Conservation (phyloP, 2,888 invertebrate species). For the Brachynemurus nebulosus region DNA sequence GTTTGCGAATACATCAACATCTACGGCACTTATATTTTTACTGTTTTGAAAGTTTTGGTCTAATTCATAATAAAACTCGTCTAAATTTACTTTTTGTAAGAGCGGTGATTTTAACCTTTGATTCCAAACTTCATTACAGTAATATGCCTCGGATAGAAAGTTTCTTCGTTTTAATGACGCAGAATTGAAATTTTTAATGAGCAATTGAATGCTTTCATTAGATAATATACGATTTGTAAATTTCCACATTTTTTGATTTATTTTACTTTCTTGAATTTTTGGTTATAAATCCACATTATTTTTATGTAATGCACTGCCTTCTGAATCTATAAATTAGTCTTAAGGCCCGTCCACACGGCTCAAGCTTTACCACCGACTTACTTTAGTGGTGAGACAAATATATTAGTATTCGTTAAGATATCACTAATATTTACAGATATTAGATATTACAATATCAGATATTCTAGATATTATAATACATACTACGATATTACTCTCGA, state of each 20-base stretch:
- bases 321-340: too few species aligned
- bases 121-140: constrained; percentile 58
- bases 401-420: too few species aligned
- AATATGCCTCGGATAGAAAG: constrained; percentile 58
- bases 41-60: constrained; percentile 49
- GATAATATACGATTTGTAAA: not conserved
- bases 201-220: not conserved
- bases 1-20: constrained; percentile 73
- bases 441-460: too few species aligned
- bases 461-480: too few species aligned
- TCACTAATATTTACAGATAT: too few species aligned
- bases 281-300: not conserved
- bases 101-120: constrained; percentile 45
- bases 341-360: too few species aligned
- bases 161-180: constrained; percentile 25
- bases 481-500: too few species aligned
- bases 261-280: not conserved
- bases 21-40: constrained; percentile 56
- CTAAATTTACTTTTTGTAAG: constrained; percentile 43
- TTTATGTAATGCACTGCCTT: not conserved
- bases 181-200: not conserved
- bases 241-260: constrained; percentile 2
- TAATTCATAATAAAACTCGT: constrained; percentile 54
- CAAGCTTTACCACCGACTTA: too few species aligned
- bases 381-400: too few species aligned